Percentiles rank a stretch among this genome's conserved stretches.
phyloP scores from a whole-genome alignment of 2,888 invertebrate species.

The Eurytoma adleriae region DNA sequence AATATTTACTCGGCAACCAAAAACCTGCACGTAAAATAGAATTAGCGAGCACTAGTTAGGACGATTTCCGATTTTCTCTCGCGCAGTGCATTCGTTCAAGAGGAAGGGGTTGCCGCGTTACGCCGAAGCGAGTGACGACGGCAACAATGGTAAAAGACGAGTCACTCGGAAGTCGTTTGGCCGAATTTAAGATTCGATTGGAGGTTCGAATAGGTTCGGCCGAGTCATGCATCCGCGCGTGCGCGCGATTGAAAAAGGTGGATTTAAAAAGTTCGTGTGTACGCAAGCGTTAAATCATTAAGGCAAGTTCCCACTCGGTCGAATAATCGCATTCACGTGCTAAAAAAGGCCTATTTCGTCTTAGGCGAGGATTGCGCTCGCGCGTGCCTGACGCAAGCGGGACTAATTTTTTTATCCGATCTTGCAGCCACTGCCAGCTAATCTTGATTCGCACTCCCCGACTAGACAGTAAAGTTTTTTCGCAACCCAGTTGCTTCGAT shows the following conservation, averaged over 20 bases:
- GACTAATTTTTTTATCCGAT: slow-evolving; percentile 27
- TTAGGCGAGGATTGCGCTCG: slow-evolving; percentile 5
- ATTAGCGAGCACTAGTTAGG: neutral
- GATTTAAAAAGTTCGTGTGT: slow-evolving; percentile 63
- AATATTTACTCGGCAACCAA: neutral
- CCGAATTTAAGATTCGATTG: slow-evolving; percentile 10
- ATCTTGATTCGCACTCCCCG: slow-evolving; percentile 18
- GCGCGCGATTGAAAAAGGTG: slow-evolving; percentile 64
- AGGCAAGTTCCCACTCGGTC: slow-evolving; percentile 22
- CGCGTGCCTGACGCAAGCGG: neutral
- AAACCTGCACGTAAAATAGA: neutral
- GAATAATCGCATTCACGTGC: slow-evolving; percentile 23
- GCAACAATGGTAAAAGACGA: neutral
- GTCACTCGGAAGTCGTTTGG: slow-evolving; percentile 28
- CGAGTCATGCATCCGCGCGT: slow-evolving; percentile 67
- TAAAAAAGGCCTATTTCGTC: slow-evolving; percentile 31
- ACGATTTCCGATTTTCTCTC: too few species aligned
- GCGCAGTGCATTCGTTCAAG: too few species aligned
- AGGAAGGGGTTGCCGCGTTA: too few species aligned
- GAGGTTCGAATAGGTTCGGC: slow-evolving; percentile 38
- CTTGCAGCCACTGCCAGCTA: slow-evolving; percentile 22
- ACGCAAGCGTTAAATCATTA: slow-evolving; percentile 56
- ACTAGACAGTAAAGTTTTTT: neutral
- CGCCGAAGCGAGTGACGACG: neutral
- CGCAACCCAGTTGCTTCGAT: slow-evolving; percentile 2